A percentile compares a stretch with the other conserved stretches of the same genome.
Conservation (phyloP, 1,140 invertebrate species). For the Branchinecta lindahli region DNA sequence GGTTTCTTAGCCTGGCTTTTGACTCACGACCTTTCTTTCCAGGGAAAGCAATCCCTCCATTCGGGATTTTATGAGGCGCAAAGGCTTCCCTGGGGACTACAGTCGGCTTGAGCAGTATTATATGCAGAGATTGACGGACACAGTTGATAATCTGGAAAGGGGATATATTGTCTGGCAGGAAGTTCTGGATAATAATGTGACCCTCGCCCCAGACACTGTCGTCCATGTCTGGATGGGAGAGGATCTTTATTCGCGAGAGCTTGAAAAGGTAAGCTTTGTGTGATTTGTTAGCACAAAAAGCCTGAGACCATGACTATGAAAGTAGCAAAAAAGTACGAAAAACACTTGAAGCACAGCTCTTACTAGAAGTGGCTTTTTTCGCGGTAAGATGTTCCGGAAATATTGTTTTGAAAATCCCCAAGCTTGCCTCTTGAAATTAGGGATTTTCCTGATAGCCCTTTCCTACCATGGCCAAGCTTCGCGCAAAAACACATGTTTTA, state of each 20-base stretch:
- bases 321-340: too few species aligned
- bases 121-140: constrained; percentile 45
- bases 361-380: too few species aligned
- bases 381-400: too few species aligned
- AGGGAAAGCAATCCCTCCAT: constrained; percentile 60
- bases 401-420: too few species aligned
- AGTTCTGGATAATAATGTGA: constrained; percentile 62
- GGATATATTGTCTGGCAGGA: constrained; percentile 79
- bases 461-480: too few species aligned
- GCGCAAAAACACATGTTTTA: too few species aligned
- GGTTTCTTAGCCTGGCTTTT: too few species aligned
- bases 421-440: too few species aligned
- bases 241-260: constrained; percentile 29
- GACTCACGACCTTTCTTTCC: constrained; percentile 22
- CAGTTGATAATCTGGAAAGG: constrained; percentile 33
- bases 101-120: constrained; percentile 48
- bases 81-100: constrained; percentile 41
- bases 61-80: constrained; percentile 46
- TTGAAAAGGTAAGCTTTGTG: constrained; percentile 31
- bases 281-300: neutral
- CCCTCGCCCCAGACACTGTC: constrained; percentile 43
- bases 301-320: too few species aligned
- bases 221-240: constrained; percentile 55
- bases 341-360: too few species aligned
- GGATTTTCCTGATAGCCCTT: too few species aligned